Conservation (phyloP, 2,113 vertebrate species). For the rat (Rattus norvegicus) region DNA sequence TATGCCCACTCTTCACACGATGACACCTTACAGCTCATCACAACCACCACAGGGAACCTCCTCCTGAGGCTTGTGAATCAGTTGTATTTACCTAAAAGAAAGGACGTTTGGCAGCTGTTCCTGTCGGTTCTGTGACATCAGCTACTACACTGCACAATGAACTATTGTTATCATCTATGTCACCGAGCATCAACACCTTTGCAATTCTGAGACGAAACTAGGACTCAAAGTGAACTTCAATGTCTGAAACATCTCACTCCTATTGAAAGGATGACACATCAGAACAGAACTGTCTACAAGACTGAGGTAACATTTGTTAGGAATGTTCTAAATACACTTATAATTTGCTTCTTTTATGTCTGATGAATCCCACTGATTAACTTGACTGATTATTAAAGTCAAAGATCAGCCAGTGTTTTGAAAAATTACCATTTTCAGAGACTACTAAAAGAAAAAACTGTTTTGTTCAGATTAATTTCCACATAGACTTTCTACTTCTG, state of each 20-base stretch:
- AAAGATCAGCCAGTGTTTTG: slow-evolving; percentile 60
- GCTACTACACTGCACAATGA: neutral
- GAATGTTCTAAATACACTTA: slow-evolving; percentile 24
- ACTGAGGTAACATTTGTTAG: slow-evolving; percentile 17
- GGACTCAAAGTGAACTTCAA: slow-evolving; percentile 32
- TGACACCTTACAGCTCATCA: neutral
- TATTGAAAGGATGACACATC: slow-evolving; percentile 50
- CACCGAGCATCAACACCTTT: neutral
- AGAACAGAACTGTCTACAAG: slow-evolving; percentile 20
- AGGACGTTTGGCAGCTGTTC: neutral
- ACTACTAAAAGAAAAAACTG: slow-evolving; percentile 40
- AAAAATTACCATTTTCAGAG: slow-evolving; percentile 61
- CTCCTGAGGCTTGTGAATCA: neutral
- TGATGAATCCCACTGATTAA: slow-evolving; percentile 53
- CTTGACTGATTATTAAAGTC: slow-evolving; percentile 20
- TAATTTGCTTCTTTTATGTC: slow-evolving; percentile 42
- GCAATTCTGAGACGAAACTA: slow-evolving; percentile 46
- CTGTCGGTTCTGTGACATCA: neutral
- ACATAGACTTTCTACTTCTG: slow-evolving; percentile 25
- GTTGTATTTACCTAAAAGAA: slow-evolving; percentile 12
- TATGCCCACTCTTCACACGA: neutral
- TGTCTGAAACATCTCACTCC: slow-evolving; percentile 39
- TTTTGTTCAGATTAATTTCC: slow-evolving; percentile 55
- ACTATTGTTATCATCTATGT: neutral
- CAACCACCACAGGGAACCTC: neutral